These are phyloP conservation scores for Eurosta solidaginis DNA, from an alignment of 1,140 invertebrate genomes.

Conservation along the genomic window DNA sequence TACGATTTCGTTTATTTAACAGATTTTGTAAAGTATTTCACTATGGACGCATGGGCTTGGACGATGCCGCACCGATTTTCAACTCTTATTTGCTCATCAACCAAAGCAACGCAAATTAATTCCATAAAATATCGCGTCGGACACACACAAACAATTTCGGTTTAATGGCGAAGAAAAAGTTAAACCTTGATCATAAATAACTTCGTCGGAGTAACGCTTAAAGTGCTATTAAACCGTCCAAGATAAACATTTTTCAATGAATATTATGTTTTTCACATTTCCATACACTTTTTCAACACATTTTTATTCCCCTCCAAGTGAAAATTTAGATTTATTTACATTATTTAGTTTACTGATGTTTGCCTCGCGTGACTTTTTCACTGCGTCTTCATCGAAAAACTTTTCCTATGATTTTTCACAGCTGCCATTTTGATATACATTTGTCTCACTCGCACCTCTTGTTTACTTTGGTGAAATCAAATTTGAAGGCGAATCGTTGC, in stretches of 20 bases:
- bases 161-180: background rate
- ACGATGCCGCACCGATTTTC: background rate
- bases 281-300: background rate
- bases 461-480: background rate
- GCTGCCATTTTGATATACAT: background rate
- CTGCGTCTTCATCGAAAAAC: conserved; percentile 22
- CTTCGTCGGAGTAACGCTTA: background rate
- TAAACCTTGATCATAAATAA: background rate
- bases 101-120: conserved; percentile 6
- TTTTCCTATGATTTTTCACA: conserved; percentile 19
- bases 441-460: background rate
- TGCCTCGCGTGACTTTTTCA: conserved; percentile 20
- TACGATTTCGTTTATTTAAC: background rate
- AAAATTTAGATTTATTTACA: conserved; percentile 27
- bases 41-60: no score
- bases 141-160: background rate
- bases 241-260: background rate
- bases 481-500: background rate
- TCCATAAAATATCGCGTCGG: conserved; percentile 18
- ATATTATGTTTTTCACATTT: background rate
- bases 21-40: background rate
- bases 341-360: conserved; percentile 14
- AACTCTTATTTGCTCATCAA: background rate
- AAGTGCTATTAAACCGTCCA: background rate
- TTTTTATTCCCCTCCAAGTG: background rate